Evolutionary conservation across 92 coral and sea anemone genomes (phyloP), one percentile per base, ranked within the genome.

Genomic region (Phymanthus crucifer): DNA sequence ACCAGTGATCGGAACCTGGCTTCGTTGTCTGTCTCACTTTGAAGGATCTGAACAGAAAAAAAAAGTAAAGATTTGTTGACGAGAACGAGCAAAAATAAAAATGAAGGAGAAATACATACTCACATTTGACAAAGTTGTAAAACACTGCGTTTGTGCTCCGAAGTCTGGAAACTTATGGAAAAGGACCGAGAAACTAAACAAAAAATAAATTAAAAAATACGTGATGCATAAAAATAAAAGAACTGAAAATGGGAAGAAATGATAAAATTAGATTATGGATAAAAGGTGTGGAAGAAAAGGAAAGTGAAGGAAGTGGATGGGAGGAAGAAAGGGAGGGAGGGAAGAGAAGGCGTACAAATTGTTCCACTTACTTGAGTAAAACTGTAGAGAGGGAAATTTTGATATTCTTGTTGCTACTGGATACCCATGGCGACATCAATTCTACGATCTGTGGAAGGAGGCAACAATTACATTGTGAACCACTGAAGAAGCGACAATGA

Each of bases 1-100:
- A 95, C 99, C 71, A 95, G 79, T 32, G 89, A 83, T 40, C 99
- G 91, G 76, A 95, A 95, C 61, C 88, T 84, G 45, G 95, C 97
- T 78, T 95, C 99, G 75, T 82, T 90, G 37, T 95, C 97, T 13
- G 74, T 81, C 83, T 90, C 91, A 56, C 47, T 75, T 74, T 90
- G 87, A 75, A 95, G 84, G 68, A 95, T 87, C 99, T 95, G 66
- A 27, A 68, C 70, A 27, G 40, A 27, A 3, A 29, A 6, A 3
- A 67, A 32, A 36, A 29, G 50, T n/a, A n/a, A 38, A 37, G 35
- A 61, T 27, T 12, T 12, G 33, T 18, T 54, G 27, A 54, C 12
- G 5, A 2, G 27, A 0, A 12, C 64, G 26, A 54, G 21, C 21
- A 43, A 5, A 43, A 43, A 4, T 6, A 17, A 10, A 43, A 54